Conservation (phyloP, 2,888 invertebrate genomes). For the Iphiclides podalirius region DNA sequence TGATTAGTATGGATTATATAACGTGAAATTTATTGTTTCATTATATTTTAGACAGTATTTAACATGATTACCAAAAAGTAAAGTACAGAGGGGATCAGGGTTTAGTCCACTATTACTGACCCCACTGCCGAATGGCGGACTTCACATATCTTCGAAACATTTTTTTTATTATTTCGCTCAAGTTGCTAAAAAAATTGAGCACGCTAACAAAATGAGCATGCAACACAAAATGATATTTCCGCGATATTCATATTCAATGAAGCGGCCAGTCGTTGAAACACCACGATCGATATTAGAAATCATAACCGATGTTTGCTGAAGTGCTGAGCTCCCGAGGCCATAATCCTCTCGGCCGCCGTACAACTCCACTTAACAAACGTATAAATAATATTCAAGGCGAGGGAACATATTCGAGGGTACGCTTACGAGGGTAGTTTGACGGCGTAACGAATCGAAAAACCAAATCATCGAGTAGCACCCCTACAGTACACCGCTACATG, state of each 20-base stretch:
- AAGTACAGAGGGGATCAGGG: too few species aligned
- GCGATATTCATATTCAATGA: constrained; percentile 28
- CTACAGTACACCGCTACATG: constrained; percentile 74
- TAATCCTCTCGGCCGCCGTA: constrained; percentile 65
- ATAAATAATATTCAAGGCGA: constrained; percentile 80
- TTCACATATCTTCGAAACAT: too few species aligned
- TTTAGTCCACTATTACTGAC: too few species aligned
- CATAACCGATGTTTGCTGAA: constrained; percentile 75
- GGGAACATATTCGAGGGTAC: constrained; percentile 77
- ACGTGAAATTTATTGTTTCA: too few species aligned
- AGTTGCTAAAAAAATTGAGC: background rate
- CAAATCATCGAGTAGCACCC: constrained; percentile 80
- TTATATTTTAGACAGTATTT: too few species aligned
- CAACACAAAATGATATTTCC: constrained; percentile 24
- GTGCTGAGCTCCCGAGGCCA: constrained; percentile 73
- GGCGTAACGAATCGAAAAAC: constrained; percentile 81
- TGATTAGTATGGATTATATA: too few species aligned
- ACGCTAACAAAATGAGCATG: background rate
- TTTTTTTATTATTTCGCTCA: too few species aligned
- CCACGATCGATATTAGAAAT: constrained; percentile 63
- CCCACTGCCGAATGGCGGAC: too few species aligned
- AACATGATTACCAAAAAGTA: too few species aligned
- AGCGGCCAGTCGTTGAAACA: constrained; percentile 39
- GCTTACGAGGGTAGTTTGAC: constrained; percentile 77
- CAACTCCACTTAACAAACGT: constrained; percentile 79